Base-by-base conservation (phyloP, 2,113 vertebrate genomes). In the Salvelinus sp. region DNA sequence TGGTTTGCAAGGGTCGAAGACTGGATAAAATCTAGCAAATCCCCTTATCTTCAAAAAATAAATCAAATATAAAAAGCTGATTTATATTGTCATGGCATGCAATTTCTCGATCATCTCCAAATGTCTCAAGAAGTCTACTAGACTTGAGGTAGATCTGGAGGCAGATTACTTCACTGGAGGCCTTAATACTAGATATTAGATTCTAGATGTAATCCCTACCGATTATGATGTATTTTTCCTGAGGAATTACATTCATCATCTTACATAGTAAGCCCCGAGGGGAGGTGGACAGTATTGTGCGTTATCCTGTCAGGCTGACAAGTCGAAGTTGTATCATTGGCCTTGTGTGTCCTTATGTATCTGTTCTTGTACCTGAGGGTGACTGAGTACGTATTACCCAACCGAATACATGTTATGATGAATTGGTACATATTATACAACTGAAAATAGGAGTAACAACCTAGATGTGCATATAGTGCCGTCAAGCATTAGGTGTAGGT, bases 111-210 rank as follows among this genome's bases (percentile, higher is more conserved):
- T 95, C 94, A 94, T 93, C 93, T 84, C 72, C 84, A 80, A 91
- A 89, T 85, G 91, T 92, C 89, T 90, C 87, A 82, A 92, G 90
- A 91, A 91, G 85, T 85, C 80, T 82, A 91, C 85, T 83, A 1
- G 90, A 90, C 90, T 82, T 87, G 78, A 78, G 63, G 47, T 78
- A 89, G 92, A 95, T 94, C 88, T 85, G 89, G 82, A 77, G 72
- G 75, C 85, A 91, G 91, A 90, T 90, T 91, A 91, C 75, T 92
- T 90, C 88, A 25, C 69, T 83, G 48, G 14, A 87, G 89, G 92
- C 93, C 94, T 94, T 93, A 92, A 90, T 84, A 85, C 90, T 88
- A 90, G 93, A 96, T 94, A 95, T 96, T 94, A 97, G 93, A 96
- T 95, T 94, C 94, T 93, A 83, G 83, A 94, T 93, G 86, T 92